Evolutionary conservation across 2,888 invertebrate genomes (phyloP), one percentile per base, ranked within the genome.

Genomic region (Troides helena): DNA sequence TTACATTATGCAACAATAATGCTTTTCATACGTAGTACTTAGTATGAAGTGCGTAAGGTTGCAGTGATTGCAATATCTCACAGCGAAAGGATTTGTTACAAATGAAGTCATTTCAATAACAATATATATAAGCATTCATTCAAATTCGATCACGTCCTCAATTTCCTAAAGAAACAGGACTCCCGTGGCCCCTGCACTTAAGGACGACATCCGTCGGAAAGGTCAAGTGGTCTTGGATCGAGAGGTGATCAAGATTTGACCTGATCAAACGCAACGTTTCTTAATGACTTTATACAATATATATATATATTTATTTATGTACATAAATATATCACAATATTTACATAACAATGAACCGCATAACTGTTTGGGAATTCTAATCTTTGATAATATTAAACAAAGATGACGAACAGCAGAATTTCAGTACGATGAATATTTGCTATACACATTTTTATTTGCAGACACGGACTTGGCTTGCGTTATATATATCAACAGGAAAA

Each of bases 191-290:
- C 23, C 6, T 36, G 36, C 59, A 59, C 68, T 46, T 59, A 39
- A 39, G 30, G 59, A 57, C 14, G 14, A n/a, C 10, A 50, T 68
- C 62, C 36, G 59, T 50, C 53, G 50, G 53, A 36, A 30, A 68
- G 59, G 63, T 60, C 39, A 64, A 68, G 59, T 50, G 59, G 21
- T 50, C 53, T 21, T 53, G 25, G 68, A 21, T 68, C 50, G 53
- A 64, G 64, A 50, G 50, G 64, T 53, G 59, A 59, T 68, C 68
- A 64, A 68, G 59, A 68, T 60, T 68, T 59, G 63, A 64, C 68
- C 64, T 64, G 53, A 68, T 60, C 68, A 68, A 68, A 68, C 63
- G 53, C 14, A 64, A 21, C 57, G 53, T 39, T 62, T 59, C 21
- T n/a, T 36, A n/a, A 25, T 18, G n/a, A 46, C 30, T 50, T 18